Evolutionary conservation across 2,797 vertebrate genomes (phyloP).

Genomic region (Sebastes wilsoni): DNA sequence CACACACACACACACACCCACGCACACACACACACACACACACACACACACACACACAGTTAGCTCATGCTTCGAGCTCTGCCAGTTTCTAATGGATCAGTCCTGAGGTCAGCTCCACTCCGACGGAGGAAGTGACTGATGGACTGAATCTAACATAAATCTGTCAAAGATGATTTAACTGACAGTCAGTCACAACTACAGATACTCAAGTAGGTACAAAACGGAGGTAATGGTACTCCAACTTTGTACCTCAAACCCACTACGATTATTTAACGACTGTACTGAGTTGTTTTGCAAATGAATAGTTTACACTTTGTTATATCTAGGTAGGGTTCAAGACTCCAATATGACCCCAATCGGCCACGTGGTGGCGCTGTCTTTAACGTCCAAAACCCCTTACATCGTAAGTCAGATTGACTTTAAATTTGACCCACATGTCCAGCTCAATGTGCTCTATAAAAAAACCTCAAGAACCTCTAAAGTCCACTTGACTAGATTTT

Average conservation of each 20-base stretch:
- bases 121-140: not conserved
- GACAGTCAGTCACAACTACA: not conserved
- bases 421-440: no score
- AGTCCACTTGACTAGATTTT: no score
- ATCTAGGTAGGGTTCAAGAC: no score
- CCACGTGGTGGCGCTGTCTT: no score
- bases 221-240: not conserved
- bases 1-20: constrained; percentile 12
- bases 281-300: not conserved
- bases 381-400: no score
- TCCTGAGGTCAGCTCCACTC: constrained; percentile 5
- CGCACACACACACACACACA: not conserved
- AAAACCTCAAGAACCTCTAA: no score
- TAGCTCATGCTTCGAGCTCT: constrained; percentile 28
- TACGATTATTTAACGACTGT: not conserved
- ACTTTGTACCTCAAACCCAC: not conserved
- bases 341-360: no score
- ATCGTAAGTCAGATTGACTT: no score
- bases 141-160: not conserved
- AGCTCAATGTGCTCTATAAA: no score
- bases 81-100: constrained; percentile 8
- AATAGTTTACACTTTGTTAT: not conserved
- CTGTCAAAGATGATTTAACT: not conserved
- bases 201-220: not conserved
- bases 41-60: not conserved